Percentiles rank a stretch among this genome's conserved stretches.
These are phyloP conservation scores for Scaptomyza montana DNA, from an alignment of 1,140 invertebrate genomes.

Conservation along the genomic window DNA sequence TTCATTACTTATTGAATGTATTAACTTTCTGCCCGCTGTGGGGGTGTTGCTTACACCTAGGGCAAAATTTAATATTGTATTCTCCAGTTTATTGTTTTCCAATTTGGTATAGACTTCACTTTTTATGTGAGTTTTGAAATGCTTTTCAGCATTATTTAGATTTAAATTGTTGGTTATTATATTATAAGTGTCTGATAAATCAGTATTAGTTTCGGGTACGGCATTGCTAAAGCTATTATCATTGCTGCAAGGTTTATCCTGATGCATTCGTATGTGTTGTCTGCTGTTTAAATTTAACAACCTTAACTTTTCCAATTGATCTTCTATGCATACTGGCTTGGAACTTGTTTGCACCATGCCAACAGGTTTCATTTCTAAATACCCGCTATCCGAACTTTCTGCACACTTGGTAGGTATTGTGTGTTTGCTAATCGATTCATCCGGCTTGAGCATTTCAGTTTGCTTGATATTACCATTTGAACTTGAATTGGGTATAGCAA, in stretches of 20 bases:
- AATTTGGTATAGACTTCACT: conserved; percentile 20
- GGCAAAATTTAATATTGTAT: conserved; percentile 32
- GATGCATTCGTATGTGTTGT: conserved; percentile 2
- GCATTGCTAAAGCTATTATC: conserved; percentile 22
- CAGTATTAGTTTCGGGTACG: conserved; percentile 24
- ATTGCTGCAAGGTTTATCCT: conserved; percentile 26
- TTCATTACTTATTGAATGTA: conserved; percentile 71
- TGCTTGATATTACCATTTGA: conserved; percentile 38
- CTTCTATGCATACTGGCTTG: conserved; percentile 36
- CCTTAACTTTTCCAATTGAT: conserved; percentile 44
- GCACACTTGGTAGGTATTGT: conserved; percentile 2
- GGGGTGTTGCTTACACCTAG: conserved; percentile 28
- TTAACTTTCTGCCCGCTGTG: conserved; percentile 55
- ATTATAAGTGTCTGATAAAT: conserved; percentile 5
- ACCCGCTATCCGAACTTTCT: conserved; percentile 58
- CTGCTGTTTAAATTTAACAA: conserved; percentile 16
- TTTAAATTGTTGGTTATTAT: conserved; percentile 5
- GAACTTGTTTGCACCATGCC: conserved; percentile 38
- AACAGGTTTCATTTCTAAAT: conserved; percentile 84
- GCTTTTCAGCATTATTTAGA: conserved; percentile 9
- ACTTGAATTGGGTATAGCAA: conserved; percentile 39
- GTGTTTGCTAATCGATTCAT: conserved; percentile 22
- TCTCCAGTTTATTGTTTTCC: conserved; percentile 20
- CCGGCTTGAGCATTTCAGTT: conserved; percentile 34
- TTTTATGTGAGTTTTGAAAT: conserved; percentile 7